These are phyloP conservation scores for Rattus rattus DNA, from an alignment of 2,113 vertebrate species.

Conservation along the genomic window DNA sequence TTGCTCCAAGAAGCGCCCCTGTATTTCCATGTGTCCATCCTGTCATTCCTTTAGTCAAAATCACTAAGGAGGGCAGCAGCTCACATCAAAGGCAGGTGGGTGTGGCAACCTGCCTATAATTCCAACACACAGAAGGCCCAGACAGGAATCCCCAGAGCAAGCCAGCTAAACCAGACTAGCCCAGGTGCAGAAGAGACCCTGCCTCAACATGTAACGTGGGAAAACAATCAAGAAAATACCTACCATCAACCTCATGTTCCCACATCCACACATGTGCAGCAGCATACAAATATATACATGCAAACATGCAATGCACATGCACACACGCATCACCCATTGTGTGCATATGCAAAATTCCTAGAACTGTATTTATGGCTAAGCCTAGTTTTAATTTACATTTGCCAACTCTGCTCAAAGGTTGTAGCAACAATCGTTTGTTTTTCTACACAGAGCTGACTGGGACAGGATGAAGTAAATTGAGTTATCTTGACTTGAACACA, in stretches of 20 bases:
- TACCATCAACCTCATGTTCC: not conserved
- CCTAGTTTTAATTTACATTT: constrained; percentile 7
- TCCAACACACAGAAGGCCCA: not conserved
- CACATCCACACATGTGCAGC: not conserved
- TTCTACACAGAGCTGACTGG: not conserved
- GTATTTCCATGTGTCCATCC: not conserved
- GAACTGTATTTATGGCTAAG: not conserved
- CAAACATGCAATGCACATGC: not conserved
- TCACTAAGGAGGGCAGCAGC: not conserved
- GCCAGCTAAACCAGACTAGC: not conserved
- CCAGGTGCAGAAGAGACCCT: not conserved
- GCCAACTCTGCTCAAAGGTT: not conserved
- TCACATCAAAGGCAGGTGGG: not conserved
- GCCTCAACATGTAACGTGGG: not conserved
- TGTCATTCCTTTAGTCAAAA: constrained; percentile 14
- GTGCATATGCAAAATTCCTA: not conserved
- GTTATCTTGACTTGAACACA: not conserved
- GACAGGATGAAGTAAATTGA: not conserved
- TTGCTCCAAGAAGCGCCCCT: not conserved
- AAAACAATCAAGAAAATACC: not conserved
- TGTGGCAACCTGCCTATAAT: not conserved
- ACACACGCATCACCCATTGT: not conserved
- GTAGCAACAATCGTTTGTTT: not conserved
- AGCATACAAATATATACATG: not conserved
- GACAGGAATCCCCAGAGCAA: not conserved